Evolutionary conservation across 2,797 vertebrate genomes (phyloP).

Genomic region (Chiloscyllium punctatum): DNA sequence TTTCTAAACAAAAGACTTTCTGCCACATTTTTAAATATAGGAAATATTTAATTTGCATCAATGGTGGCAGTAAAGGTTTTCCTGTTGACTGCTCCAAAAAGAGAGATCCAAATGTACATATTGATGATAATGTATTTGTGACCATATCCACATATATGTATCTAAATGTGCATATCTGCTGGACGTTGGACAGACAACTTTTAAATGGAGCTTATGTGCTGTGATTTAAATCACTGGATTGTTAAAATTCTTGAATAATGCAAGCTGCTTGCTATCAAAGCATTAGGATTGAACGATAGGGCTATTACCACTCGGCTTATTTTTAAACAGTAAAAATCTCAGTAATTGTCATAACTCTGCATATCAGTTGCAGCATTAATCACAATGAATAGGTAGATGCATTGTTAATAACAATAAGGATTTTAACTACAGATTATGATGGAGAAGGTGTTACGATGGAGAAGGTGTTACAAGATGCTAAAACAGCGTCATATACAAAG

Average conservation of each 20-base stretch:
- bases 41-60: not conserved
- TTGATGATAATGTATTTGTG: not conserved
- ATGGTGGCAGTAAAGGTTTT: not conserved
- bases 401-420: not conserved
- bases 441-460: not conserved
- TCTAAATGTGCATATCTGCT: not conserved
- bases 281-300: not conserved
- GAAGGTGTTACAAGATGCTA: not conserved
- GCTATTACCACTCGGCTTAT: not conserved
- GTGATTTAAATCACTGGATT: not conserved
- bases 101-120: not conserved
- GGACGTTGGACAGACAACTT: not conserved
- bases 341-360: not conserved
- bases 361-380: not conserved
- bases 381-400: not conserved
- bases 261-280: not conserved
- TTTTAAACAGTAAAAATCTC: not conserved
- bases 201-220: not conserved
- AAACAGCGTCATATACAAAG: not conserved
- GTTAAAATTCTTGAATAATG: not conserved
- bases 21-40: not conserved
- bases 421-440: not conserved
- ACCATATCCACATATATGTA: not conserved
- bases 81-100: not conserved
- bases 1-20: not conserved